Base-by-base conservation (phyloP, 2,113 vertebrate species). In the Eidolon helvum region DNA sequence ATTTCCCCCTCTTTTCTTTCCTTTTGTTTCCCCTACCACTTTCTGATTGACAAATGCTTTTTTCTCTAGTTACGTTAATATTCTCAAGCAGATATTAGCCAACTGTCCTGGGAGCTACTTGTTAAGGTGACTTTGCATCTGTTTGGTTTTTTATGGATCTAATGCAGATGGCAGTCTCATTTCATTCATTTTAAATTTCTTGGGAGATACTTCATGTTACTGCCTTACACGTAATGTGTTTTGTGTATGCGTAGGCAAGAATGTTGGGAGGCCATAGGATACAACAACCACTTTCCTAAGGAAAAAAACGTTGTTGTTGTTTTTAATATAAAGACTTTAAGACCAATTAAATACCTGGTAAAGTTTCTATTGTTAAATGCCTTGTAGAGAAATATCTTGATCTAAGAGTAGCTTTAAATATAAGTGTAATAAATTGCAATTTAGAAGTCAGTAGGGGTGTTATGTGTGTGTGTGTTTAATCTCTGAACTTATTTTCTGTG, bases 61-160 rank as follows among this genome's bases (percentile, higher is more conserved):
- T 90, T 85, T 50, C 55, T 92, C 55, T 83, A 63, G 38, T 33
- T 77, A 30, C 28, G 53, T 95, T 97, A 94, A 77, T 96, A 92
- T 94, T 97, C 78, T 90, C 59, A 94, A 79, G 55, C 75, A 84
- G 40, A 45, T 96, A 87, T 45, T 94, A 87, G n/a, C 74, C 35
- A 83, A 2, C 69, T 97, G 30, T 92, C 77, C 86, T 96, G 87
- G 87, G 92, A 92, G 90, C 87, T 72, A 66, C 89, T 96, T 88
- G 35, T 92, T 95, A 95, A 95, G 93, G 93, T 96, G 94, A 86
- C 82, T 96, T 96, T 94, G 91, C 21, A n/a, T 87, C 57, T 55
- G 9, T 68, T 71, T 74, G 22, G 1, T 14, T 69, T 93, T 91
- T 88, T 77, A 92, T 94, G 40, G 69, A 90, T 87, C 28, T 66